Base-by-base conservation (phyloP, 2,888 invertebrate genomes). In the Melinopterus prodromus region DNA sequence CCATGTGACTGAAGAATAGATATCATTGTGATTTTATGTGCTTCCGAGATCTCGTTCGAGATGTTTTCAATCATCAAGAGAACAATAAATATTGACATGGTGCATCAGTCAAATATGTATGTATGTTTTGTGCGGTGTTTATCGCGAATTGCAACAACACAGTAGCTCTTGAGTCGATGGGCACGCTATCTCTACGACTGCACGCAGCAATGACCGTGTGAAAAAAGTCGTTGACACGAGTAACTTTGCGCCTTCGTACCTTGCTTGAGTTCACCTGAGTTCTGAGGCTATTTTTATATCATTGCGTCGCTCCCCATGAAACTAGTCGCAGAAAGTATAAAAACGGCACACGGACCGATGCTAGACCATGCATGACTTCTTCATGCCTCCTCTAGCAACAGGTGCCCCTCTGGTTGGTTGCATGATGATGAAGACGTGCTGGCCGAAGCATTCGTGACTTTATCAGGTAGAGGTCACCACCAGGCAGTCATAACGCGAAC, bases 391-490 rank as follows among this genome's bases (percentile, higher is more conserved):
- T 26, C 26, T 26, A 12, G 53, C 53, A 53, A 53, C 53, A 53
- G 53, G 53, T 53, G 53, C 53, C 53, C 53, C 53, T 53, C 53
- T 12, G 53, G 53, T 53, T 53, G 9, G 53, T 53, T 53, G 53
- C 53, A 53, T 53, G 53, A 53, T 53, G 53, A 53, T 53, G 53
- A 53, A 53, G 53, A 53, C 53, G 53, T 53, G 5, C 53, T 1
- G 53, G 12, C 53, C 53, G 69, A 77, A 71, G 37, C 36, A 53
- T 53, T 71, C 79, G 77, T 72, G 79, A 79, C 79, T 79, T 69
- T 69, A 76, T 77, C 80, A 75, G 38, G n/a, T 53, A 74, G 80
- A 78, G 80, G 80, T 80, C 80, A 80, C 78, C 78, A 69, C 53
- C 12, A 53, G 15, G 53, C 77, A 53, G 78, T 78, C 78, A 78